Evolutionary conservation across 1,140 invertebrate genomes (phyloP).

Genomic region (Trinorchestia longiramus): DNA sequence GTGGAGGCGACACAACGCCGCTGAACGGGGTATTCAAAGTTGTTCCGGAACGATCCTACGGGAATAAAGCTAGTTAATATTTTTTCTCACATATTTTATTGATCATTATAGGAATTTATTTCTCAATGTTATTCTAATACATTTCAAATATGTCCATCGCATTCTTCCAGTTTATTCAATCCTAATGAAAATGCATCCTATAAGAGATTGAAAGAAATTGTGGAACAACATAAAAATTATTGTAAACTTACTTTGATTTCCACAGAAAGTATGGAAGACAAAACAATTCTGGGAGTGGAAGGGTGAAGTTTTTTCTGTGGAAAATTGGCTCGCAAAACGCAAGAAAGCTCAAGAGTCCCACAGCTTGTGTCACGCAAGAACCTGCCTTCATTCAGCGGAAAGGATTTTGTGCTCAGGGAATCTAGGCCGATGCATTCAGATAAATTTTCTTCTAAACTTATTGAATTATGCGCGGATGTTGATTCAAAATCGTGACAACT

Average conservation of each 20-base stretch:
- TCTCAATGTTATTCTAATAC: not conserved
- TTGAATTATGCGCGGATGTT: not conserved
- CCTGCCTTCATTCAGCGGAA: not conserved
- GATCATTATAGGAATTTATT: not conserved
- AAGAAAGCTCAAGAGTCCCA: not conserved
- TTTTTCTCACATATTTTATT: not conserved
- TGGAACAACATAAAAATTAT: not conserved
- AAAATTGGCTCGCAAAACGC: not conserved
- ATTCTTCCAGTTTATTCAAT: not conserved
- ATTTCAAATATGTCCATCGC: too few species aligned
- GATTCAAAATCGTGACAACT: not conserved
- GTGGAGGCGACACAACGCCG: not conserved
- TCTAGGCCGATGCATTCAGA: not conserved
- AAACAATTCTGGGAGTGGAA: constrained; percentile 4
- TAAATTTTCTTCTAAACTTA: not conserved
- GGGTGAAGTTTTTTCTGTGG: not conserved
- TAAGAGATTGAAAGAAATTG: not conserved
- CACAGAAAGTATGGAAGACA: not conserved
- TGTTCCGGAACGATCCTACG: not conserved
- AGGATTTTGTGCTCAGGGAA: not conserved
- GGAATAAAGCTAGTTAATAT: not conserved
- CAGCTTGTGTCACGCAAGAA: not conserved
- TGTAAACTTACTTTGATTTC: not conserved
- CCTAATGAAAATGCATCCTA: not conserved
- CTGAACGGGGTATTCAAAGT: not conserved